Evolutionary conservation across 2,888 invertebrate species (phyloP), one percentile per base, ranked within the genome.

Genomic region (Thecophora atra): DNA sequence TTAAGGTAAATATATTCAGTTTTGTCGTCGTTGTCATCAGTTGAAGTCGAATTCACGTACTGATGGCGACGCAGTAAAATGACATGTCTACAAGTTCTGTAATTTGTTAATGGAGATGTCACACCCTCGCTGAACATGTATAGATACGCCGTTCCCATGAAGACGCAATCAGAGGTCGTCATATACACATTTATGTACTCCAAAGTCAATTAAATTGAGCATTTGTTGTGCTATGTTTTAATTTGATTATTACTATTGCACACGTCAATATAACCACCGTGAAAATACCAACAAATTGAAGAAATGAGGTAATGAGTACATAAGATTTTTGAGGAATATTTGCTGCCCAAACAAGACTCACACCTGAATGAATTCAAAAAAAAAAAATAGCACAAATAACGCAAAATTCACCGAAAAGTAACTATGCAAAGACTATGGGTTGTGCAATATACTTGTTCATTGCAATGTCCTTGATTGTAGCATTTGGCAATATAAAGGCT

Each of bases 201-300:
- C 54, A 19, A 13, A 4, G 21, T 44, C 63, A 37, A 71, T 37
- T n/a, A 67, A 67, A 62, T 30, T 51, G 44, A 60, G 54, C 70
- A 70, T 3, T 4, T 21, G 54, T n/a, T 21, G 37, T 37, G 54
- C 79, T 81, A 82, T 83, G 83, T 83, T 79, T 77, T 81, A 73
- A 24, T 68, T 68, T 56, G 56, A 68, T 44, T 68, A 68, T 44
- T 58, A 58, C 13, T 28, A 37, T 6, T 11, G 11, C 37, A 37
- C 37, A 58, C 64, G 67, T 26, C 64, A 52, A 74, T 52, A 62
- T 64, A 19, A 44, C 44, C n/a, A 24, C 56, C 21, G 60, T 62
- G 64, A 42, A 52, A 62, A 74, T 42, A 52, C 28, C 26, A 44
- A 60, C 51, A 51, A 11, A 37, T 30, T 30, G 30, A 30, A 30